A percentile compares a stretch with the other conserved stretches of the same genome.
Evolutionary conservation across 2,113 vertebrate species (phyloP).

Genomic region (Aphelocoma coerulescens): DNA sequence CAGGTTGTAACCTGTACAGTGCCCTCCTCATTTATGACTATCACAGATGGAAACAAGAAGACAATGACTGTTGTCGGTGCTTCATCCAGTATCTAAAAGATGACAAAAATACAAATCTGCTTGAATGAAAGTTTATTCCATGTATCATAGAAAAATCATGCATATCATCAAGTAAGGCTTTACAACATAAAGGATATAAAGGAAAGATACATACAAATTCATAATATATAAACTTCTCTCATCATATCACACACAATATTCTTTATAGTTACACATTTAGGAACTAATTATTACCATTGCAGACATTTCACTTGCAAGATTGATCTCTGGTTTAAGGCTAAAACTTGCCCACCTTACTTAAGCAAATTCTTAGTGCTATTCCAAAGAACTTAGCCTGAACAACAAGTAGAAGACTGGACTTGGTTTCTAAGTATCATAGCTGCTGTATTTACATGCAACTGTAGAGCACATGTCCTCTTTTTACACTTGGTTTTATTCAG

Average conservation of each 20-base stretch:
- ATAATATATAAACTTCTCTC: not conserved
- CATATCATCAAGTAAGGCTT: not conserved
- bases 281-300: not conserved
- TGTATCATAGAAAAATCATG: not conserved
- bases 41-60: not conserved
- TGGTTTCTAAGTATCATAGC: not conserved
- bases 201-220: not conserved
- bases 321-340: not conserved
- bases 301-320: not conserved
- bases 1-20: not conserved
- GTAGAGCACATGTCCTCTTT: not conserved
- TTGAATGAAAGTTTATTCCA: conserved; percentile 28
- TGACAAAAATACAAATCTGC: not conserved
- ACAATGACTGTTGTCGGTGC: not conserved
- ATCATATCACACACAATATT: not conserved
- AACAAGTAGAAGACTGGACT: not conserved
- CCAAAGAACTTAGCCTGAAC: not conserved
- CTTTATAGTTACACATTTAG: not conserved
- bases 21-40: not conserved
- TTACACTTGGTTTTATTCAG: not conserved
- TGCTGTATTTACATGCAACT: not conserved
- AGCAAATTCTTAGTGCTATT: not conserved
- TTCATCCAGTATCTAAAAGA: not conserved
- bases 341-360: not conserved
- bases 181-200: not conserved